Conservation (phyloP, 2,113 vertebrate genomes). For the Bos javanicus region DNA sequence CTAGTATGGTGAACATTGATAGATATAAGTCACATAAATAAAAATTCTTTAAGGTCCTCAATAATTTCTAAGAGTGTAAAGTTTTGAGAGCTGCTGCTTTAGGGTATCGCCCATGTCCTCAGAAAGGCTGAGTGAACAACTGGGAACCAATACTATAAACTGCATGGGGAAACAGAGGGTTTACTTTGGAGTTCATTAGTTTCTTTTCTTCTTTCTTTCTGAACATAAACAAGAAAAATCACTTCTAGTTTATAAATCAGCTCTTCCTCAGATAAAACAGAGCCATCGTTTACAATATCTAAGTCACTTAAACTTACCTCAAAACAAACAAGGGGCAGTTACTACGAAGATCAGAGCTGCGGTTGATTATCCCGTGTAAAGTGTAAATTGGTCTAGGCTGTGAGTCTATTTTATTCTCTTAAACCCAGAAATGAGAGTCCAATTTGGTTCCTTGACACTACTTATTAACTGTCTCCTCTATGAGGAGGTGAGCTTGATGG, state of each 20-base stretch:
- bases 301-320: background rate
- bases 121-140: background rate
- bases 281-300: background rate
- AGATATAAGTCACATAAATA: background rate
- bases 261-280: conserved; percentile 27
- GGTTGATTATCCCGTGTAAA: background rate
- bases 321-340: background rate
- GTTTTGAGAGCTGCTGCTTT: background rate
- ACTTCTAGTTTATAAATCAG: background rate
- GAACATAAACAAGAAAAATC: conserved; percentile 18
- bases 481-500: background rate
- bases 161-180: background rate
- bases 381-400: background rate
- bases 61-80: background rate
- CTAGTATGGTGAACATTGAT: background rate
- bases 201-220: background rate
- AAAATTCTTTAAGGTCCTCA: background rate
- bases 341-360: background rate
- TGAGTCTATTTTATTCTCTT: background rate
- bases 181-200: background rate
- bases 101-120: background rate
- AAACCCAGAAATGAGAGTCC: background rate
- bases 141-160: background rate
- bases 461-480: background rate
- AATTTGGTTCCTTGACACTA: background rate